These are phyloP conservation scores for Pelodytes ibericus DNA, from an alignment of 2,797 vertebrate species.

Conservation along the genomic window DNA sequence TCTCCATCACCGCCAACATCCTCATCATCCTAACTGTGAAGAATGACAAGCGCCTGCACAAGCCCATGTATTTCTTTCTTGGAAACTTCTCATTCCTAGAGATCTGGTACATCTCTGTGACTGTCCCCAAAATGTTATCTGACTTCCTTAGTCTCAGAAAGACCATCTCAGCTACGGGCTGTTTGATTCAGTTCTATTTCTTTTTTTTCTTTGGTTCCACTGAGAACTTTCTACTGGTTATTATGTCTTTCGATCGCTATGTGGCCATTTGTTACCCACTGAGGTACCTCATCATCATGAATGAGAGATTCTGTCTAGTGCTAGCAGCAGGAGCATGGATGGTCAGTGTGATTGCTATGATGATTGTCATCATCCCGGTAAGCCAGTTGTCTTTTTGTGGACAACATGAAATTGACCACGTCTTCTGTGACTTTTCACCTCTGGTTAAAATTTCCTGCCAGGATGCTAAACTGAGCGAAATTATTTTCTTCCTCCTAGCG, in stretches of 20 bases:
- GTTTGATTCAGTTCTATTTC: constrained; percentile 57
- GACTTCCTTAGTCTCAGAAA: constrained; percentile 46
- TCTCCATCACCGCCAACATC: constrained; percentile 52
- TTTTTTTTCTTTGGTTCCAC: constrained; percentile 56
- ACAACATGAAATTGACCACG: constrained; percentile 52
- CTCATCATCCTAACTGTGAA: constrained; percentile 49
- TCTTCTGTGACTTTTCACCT: constrained; percentile 60
- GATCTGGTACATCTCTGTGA: constrained; percentile 59
- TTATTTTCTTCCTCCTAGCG: constrained; percentile 54
- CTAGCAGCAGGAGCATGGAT: constrained; percentile 56
- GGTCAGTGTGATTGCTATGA: constrained; percentile 52
- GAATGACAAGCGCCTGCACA: constrained; percentile 51
- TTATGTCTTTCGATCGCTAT: constrained; percentile 60
- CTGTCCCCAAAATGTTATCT: constrained; percentile 59
- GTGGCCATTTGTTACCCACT: constrained; percentile 59
- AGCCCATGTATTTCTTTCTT: constrained; percentile 64
- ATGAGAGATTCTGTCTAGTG: constrained; percentile 26
- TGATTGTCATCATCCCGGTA: constrained; percentile 52
- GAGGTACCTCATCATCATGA: constrained; percentile 52
- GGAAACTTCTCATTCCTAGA: constrained; percentile 62
- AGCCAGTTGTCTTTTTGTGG: constrained; percentile 57
- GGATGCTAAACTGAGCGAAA: constrained; percentile 28
- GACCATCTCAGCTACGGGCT: constrained; percentile 39
- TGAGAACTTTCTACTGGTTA: constrained; percentile 57
- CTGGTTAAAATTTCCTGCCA: constrained; percentile 55